Evolutionary conservation across 2,888 invertebrate genomes (phyloP), one percentile per base, ranked within the genome.

Genomic region (Parochlus steinenii): DNA sequence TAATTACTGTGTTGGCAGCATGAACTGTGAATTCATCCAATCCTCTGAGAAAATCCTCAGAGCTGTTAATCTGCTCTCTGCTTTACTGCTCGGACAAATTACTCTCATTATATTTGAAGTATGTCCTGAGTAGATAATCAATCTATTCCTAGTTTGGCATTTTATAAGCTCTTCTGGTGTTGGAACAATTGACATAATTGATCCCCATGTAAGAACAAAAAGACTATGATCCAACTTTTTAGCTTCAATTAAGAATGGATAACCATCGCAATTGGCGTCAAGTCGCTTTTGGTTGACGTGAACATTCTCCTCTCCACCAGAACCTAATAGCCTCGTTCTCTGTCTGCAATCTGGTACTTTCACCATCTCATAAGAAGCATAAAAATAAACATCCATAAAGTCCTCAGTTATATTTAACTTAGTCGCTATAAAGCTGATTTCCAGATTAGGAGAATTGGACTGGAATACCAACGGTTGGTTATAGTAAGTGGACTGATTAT

Each of bases 181-280:
- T 3, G 72, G 67, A 45, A 72, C 70, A 12, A 70, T 57, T 2
- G 74, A 69, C 43, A 83, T 52, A 48, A 79, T 74, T 44, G 73
- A 73, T 29, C 85, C 85, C 83, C 83, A 83, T 27, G 82, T 80
- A 43, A 83, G 65, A 39, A 86, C 62, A 53, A 81, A 85, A 38
- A 86, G 65, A 25, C 82, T 82, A 32, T 78, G 71, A 51, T 83
- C 83, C 41, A 76, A 71, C 41, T 78, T 74, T 43, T 80, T 69
- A 3, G 83, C 80, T 51, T 77, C 76, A 37, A 85, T 67, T 42
- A 83, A 62, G 76, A 83, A 85, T 4, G 85, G 81, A 38, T 53
- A 41, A 2, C 59, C 58, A 32, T 58, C 58, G 43, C 58, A 59
- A 39, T 56, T 56, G 3, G 52, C 48, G 33, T 58, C 58, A 10